Base-by-base conservation (phyloP, 2,797 vertebrate species). In the Rhinatrema bivittatum region DNA sequence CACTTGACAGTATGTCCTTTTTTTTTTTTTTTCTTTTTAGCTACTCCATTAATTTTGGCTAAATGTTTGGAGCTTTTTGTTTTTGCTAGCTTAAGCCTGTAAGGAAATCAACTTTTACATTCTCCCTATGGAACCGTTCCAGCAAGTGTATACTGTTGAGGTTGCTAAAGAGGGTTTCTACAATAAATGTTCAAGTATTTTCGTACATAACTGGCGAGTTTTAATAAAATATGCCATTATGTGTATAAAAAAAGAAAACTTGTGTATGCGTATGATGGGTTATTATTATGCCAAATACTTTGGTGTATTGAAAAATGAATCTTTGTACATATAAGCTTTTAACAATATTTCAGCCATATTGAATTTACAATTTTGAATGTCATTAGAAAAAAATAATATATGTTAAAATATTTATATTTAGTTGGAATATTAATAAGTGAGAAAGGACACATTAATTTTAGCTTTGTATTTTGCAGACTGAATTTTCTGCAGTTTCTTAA, bases 321-420 rank as follows among this genome's bases (percentile, higher is more conserved):
- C 90, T 85, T 87, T 99, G 94, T 97, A 99, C 83, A 98, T 97
- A 98, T 76, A 84, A 96, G 91, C 93, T 97, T 98, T 97, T 99
- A 94, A 97, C 91, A 91, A 91, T 79, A 90, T 91, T 92, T 90
- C 93, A 93, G 90, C 92, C 93, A 95, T 96, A 95, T 94, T 93
- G 89, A 87, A 90, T 94, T 93, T 92, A 91, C 92, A 93, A 80
- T 89, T 94, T 96, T 95, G 93, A 97, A 99, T 99, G 94, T 97
- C 88, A n/a, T n/a, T n/a, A 79, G 84, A 94, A 87, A 82, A 91
- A 92, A 96, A 88, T 87, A 87, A 91, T 93, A 94, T 94, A 95
- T 97, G 93, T 95, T 87, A 82, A 84, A 90, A 92, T 93, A 92
- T 91, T 93, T 96, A 93, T 93, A 91, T 91, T 89, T 94, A 92